Percentiles rank a stretch among this genome's conserved stretches.
Evolutionary conservation across 2,113 vertebrate species (phyloP).

Genomic region (Heterochromis multidens): DNA sequence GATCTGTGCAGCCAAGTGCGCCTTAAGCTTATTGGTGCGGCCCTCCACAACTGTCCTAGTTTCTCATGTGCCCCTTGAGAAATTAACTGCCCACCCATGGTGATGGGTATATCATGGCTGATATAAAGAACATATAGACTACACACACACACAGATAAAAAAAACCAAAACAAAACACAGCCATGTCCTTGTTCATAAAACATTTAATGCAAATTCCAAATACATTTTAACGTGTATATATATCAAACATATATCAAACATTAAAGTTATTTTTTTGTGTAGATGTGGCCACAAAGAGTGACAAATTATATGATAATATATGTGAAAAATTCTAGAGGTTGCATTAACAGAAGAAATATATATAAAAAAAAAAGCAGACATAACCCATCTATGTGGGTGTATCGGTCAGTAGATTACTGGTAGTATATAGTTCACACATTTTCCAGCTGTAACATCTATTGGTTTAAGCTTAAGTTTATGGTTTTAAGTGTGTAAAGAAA

Average conservation of each 20-base stretch:
- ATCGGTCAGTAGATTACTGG: not conserved
- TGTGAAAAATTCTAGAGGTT: not conserved
- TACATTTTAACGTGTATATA: not conserved
- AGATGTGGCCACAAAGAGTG: not conserved
- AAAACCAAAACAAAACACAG: not conserved
- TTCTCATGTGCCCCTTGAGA: too few relatives aligned
- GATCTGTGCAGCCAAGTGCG: not conserved
- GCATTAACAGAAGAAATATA: not conserved
- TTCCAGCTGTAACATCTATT: not conserved
- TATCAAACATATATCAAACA: not conserved
- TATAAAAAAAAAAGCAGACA: not conserved
- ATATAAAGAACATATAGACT: not conserved
- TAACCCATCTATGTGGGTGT: not conserved
- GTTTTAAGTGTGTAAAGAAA: slow-evolving; percentile 25
- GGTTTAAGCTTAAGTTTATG: not conserved
- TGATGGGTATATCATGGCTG: too few relatives aligned
- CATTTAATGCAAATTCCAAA: not conserved
- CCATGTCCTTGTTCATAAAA: not conserved
- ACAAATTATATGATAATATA: not conserved
- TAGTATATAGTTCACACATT: not conserved
- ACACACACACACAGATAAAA: not conserved
- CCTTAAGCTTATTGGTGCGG: too few relatives aligned
- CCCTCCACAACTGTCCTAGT: too few relatives aligned
- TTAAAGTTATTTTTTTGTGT: not conserved
- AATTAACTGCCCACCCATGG: too few relatives aligned